A percentile compares a stretch with the other conserved stretches of the same genome.
Evolutionary conservation across 2,888 invertebrate genomes (phyloP).

Genomic region (Didymodactylos carnosus): DNA sequence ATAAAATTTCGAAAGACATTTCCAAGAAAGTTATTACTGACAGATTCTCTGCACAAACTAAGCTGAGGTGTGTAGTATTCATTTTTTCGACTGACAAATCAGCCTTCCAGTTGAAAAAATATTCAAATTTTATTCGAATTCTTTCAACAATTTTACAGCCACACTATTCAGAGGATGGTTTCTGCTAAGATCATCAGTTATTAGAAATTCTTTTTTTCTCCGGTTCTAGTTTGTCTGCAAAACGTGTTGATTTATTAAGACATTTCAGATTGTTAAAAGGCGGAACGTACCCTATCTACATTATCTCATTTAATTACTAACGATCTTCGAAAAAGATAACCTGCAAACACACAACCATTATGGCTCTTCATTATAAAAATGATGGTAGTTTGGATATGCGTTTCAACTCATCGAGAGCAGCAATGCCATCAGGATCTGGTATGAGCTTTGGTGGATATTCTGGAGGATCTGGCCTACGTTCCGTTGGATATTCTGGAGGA

Average conservation of each 20-base stretch:
- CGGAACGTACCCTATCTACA: background rate
- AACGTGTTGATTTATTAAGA: too few species aligned
- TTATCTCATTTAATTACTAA: background rate
- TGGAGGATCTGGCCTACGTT: too few species aligned
- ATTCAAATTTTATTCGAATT: too few species aligned
- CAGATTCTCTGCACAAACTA: background rate
- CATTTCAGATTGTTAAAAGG: too few species aligned
- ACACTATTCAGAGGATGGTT: too few species aligned
- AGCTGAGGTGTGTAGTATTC: background rate
- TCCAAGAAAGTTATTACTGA: background rate
- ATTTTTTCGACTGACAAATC: background rate
- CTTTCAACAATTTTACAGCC: too few species aligned
- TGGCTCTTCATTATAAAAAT: background rate
- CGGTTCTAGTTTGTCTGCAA: too few species aligned
- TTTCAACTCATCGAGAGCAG: background rate
- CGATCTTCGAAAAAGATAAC: background rate
- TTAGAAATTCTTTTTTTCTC: too few species aligned
- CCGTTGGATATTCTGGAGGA: too few species aligned
- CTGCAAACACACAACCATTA: background rate
- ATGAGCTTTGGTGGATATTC: too few species aligned
- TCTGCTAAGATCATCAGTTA: too few species aligned
- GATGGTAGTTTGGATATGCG: background rate
- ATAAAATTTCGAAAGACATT: background rate
- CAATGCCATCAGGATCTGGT: background rate
- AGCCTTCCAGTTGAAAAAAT: too few species aligned